Base-by-base conservation (phyloP, 2,888 invertebrate species). In the Phortica okadai region DNA sequence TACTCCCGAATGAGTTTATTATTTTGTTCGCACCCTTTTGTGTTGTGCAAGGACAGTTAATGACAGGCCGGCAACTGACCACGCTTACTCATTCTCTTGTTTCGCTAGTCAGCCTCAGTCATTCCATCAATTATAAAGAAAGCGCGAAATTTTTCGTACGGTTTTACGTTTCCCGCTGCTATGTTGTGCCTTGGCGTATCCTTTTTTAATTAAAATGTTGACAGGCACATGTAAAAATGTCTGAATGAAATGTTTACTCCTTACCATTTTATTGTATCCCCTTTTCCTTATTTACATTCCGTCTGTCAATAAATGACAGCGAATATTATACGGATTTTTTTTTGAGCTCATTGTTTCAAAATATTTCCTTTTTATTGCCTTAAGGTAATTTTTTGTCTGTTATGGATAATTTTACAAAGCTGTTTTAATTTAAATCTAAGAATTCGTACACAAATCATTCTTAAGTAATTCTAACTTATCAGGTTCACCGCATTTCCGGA, bases 151-250 rank as follows among this genome's bases (percentile, higher is more conserved):
- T 89, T 89, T 82, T 82, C 82, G 83, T 86, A 83, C 85, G 83
- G 82, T 82, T 82, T 80, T 76, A 54, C 16, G 7, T 16, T 59
- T 16, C 73, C 56, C 77, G 76, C 72, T 62, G 73, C 80, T 77
- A 79, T 81, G 81, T 80, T 79, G 81, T 21, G 10, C 14, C 50
- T 2, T 56, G 70, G 54, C 91, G 90, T 88, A 91, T 90, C 90
- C 91, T 90, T 91, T 91, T 91, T 91, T 91, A 91, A 91, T 91
- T 91, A 91, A 91, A 91, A 91, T 91, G 91, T 91, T 91, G 91
- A 91, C 91, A 91, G 91, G 90, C 89, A 80, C 89, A 90, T 88
- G 88, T 84, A 87, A 88, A 87, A 87, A 86, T 85, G 85, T 72
- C 70, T 50, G 66, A 66, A 66, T 66, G 66, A 66, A 66, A 41